Base-by-base conservation (phyloP, 2,888 invertebrate genomes). In the Macrosoma leucophasiata region DNA sequence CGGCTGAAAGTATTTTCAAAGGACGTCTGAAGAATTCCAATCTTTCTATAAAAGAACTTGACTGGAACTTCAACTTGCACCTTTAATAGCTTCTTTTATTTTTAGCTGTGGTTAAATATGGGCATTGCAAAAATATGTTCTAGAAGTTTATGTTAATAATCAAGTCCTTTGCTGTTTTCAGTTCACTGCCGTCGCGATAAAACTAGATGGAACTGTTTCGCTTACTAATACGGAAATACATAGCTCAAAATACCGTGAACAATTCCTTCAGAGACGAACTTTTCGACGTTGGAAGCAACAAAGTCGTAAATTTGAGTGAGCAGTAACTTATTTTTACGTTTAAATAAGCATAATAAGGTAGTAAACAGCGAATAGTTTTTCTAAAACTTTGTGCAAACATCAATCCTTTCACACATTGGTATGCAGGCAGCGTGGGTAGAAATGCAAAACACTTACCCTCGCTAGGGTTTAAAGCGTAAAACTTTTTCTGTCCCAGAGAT, bases 401-500 rank as follows among this genome's bases (percentile, higher is more conserved):
- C 73, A 76, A 77, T 76, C 77, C 78, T 78, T 76, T 67, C 62
- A 65, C 70, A 61, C 71, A 78, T 81, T 76, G 73, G 77, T 77
- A 79, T 81, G 77, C 78, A 68, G 74, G 68, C 56, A 52, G 60
- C 70, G 78, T 70, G 64, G 57, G 61, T 61, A 67, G 65, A 76
- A 77, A 81, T 79, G 81, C 79, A 79, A 79, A 79, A 81, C 78
- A 79, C 79, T 79, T 78, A 77, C 76, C 76, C 77, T 65, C 66
- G 64, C 69, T 62, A 73, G 71, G 73, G 77, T 78, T 77, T 77
- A 77, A 75, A 81, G 76, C 77, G 67, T 71, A 75, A 48, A 81
- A 78, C 68, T 76, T 81, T 81, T 81, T 79, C 75, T 71, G 76
- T 76, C 71, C 74, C 75, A 70, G 65, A 71, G 72, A 73, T 78